Percentiles rank a stretch among this genome's conserved stretches.
Conservation (phyloP, 2,888 invertebrate species). For the Patella pellucida region DNA sequence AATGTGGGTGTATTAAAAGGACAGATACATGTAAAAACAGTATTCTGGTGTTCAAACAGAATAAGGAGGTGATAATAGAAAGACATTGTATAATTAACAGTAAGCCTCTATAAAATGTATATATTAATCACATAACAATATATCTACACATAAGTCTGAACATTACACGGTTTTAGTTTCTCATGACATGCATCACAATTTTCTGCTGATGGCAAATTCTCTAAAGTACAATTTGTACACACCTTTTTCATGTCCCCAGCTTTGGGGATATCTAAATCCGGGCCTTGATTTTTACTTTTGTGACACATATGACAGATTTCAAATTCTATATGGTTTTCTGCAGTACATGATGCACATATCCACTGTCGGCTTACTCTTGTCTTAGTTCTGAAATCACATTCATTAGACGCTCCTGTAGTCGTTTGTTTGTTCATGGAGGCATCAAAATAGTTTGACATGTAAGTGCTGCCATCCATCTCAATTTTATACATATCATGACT, state of each 20-base stretch:
- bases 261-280: conserved; percentile 33
- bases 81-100: no score
- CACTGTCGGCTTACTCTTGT: conserved; percentile 14
- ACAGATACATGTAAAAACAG: no score
- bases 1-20: no score
- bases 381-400: no score
- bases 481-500: no score
- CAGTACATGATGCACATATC: conserved; percentile 42
- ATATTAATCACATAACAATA: neutral
- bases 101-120: no score
- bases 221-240: conserved; percentile 41
- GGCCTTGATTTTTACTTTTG: conserved; percentile 29
- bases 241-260: conserved; percentile 31
- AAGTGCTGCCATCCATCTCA: no score
- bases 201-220: conserved; percentile 30
- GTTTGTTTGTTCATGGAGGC: no score
- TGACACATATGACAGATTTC: conserved; percentile 40
- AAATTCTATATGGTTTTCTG: conserved; percentile 25
- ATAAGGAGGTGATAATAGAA: no score
- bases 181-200: conserved; percentile 37
- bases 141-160: conserved; percentile 21
- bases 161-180: conserved; percentile 19
- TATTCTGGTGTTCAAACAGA: no score
- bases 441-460: no score
- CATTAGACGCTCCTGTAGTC: no score